Base-by-base conservation (phyloP, 2,888 invertebrate genomes). In the Mantis religiosa region DNA sequence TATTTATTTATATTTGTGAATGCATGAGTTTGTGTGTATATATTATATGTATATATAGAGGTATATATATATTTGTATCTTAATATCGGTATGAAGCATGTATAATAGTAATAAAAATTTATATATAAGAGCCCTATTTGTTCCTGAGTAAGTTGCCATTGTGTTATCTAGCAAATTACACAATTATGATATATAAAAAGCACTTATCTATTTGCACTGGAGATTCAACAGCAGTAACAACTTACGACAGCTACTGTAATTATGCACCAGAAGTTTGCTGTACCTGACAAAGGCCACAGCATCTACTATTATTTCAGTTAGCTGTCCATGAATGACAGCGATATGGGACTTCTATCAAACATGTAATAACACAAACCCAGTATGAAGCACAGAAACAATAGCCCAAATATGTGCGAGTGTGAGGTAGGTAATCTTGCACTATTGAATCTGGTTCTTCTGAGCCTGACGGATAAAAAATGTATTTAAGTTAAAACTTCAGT, bases 361-460 rank as follows among this genome's bases (percentile, higher is more conserved):
- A 41, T 71, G 54, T 71, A 20, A 71, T 71, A 71, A 71, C 25
- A 54, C 28, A 41, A 89, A 86, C 88, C 86, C 88, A 88, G 89
- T 83, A 87, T 28, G 83, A 88, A 87, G 88, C 88, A 89, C 87
- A 89, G 88, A 89, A 30, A 88, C 89, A 89, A 89, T 84, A 89
- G 89, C 86, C 83, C 89, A 86, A 88, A 34, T 88, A 71, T 89
- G 83, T 90, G 85, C 82, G 82, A 82, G 54, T 89, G 83, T 87
- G 88, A 87, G 89, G 91, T 91, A 91, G 91, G 90, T 91, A 88
- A 89, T 88, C 91, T 91, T 91, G 91, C 91, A 91, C 91, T 91
- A 90, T 90, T 89, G 90, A 88, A 88, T 85, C 83, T 89, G 88
- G 83, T 83, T 88, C 28, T n/a, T 84, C 83, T 88, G 84, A 81